Percentiles rank a stretch among this genome's conserved stretches.
These are phyloP conservation scores for Manduca sexta DNA, from an alignment of 1,140 invertebrate species.

Conservation along the genomic window DNA sequence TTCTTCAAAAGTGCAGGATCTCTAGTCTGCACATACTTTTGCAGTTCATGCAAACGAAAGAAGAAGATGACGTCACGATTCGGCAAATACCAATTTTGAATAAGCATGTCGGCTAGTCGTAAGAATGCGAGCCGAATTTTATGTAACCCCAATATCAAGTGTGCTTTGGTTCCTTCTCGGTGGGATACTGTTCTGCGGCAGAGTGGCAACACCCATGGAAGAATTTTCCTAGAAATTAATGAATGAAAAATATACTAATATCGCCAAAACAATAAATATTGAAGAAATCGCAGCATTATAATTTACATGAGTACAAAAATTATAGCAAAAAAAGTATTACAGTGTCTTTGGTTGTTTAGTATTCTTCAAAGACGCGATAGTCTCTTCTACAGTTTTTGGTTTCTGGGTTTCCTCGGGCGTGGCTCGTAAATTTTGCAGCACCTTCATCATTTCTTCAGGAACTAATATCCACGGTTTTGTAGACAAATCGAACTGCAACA, in stretches of 20 bases:
- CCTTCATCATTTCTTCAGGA: constrained; percentile 75
- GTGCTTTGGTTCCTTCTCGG: constrained; percentile 81
- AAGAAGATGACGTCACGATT: constrained; percentile 80
- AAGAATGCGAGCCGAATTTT: constrained; percentile 76
- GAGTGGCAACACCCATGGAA: constrained; percentile 73
- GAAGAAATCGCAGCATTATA: too few species aligned
- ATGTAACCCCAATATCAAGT: constrained; percentile 75
- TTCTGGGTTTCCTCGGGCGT: constrained; percentile 17
- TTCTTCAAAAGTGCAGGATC: constrained; percentile 77
- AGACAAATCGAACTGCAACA: constrained; percentile 77
- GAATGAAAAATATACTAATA: neutral
- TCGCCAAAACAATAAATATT: too few species aligned
- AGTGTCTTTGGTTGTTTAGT: constrained; percentile 64
- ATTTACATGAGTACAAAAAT: too few species aligned
- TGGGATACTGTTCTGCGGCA: constrained; percentile 75
- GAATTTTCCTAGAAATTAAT: constrained; percentile 34
- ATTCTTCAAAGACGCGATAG: constrained; percentile 65
- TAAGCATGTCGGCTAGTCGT: constrained; percentile 75
- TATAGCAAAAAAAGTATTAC: too few species aligned
- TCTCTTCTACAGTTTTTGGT: constrained; percentile 41
- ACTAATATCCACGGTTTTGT: constrained; percentile 80
- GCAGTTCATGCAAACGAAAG: constrained; percentile 80
- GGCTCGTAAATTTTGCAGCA: constrained; percentile 73
- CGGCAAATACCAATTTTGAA: constrained; percentile 77
- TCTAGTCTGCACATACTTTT: constrained; percentile 71